Evolutionary conservation across 1,140 invertebrate genomes (phyloP).

Genomic region (Marisa cornuarietis): DNA sequence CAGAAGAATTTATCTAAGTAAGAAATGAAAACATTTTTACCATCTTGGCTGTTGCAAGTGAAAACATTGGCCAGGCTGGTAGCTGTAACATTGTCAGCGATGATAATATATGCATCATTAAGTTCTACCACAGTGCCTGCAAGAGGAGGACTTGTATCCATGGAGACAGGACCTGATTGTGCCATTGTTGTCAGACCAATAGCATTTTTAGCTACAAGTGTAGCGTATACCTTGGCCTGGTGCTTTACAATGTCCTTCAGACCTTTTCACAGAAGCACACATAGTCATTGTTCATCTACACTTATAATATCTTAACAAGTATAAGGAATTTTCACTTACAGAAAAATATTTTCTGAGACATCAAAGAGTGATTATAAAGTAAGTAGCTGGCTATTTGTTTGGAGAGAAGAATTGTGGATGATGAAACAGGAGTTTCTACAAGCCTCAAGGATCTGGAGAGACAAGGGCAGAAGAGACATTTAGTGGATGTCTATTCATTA

Average conservation of each 20-base stretch:
- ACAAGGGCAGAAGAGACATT: too few species aligned
- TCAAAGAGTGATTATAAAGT: too few species aligned
- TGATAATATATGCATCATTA: constrained; percentile 28
- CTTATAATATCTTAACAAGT: too few species aligned
- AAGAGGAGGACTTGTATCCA: constrained; percentile 38
- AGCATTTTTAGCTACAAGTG: constrained; percentile 39
- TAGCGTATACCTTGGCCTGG: constrained; percentile 34
- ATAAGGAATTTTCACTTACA: too few species aligned
- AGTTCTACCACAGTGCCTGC: constrained; percentile 42
- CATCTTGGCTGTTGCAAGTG: constrained; percentile 31
- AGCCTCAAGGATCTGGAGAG: too few species aligned
- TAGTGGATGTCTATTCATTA: too few species aligned
- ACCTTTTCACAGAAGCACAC: not conserved
- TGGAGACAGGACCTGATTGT: constrained; percentile 37
- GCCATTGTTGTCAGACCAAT: constrained; percentile 32
- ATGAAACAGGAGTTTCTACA: too few species aligned
- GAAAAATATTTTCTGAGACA: too few species aligned
- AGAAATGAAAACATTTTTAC: constrained; percentile 11
- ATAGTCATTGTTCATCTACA: too few species aligned
- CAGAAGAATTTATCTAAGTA: too few species aligned
- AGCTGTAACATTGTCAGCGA: constrained; percentile 17
- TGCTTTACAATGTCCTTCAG: constrained; percentile 12
- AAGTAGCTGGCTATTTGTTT: too few species aligned
- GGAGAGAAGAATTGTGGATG: too few species aligned
- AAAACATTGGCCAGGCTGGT: constrained; percentile 30